A percentile compares a stretch with the other conserved stretches of the same genome.
These are phyloP conservation scores for Indicator maculatus DNA, from an alignment of 2,113 vertebrate species.

Conservation along the genomic window DNA sequence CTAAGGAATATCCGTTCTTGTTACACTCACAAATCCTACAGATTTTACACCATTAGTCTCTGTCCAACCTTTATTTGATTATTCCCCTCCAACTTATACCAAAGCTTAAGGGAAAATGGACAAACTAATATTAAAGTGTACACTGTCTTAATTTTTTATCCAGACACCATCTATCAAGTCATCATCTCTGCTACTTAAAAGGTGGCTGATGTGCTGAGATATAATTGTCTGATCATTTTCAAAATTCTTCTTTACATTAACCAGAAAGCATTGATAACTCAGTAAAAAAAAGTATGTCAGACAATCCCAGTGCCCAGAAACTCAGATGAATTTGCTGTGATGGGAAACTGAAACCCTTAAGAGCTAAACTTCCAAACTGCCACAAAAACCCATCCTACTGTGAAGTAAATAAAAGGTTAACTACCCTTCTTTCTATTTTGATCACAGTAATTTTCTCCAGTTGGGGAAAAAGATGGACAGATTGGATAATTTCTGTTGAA, in stretches of 20 bases:
- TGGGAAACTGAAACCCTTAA: neutral
- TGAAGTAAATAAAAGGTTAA: constrained; percentile 21
- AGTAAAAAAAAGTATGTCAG: neutral
- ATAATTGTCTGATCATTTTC: neutral
- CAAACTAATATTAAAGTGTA: neutral
- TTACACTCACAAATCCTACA: neutral
- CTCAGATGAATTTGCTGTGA: neutral
- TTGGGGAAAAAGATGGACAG: neutral
- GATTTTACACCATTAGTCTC: neutral
- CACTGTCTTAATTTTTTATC: neutral
- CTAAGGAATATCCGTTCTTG: neutral
- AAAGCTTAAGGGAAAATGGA: neutral
- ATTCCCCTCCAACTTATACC: neutral
- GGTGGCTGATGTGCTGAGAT: neutral
- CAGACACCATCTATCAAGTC: neutral
- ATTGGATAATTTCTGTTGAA: neutral
- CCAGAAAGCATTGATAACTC: neutral
- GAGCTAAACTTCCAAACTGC: neutral
- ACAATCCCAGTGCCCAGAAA: neutral
- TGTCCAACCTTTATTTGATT: neutral
- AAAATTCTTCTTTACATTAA: neutral
- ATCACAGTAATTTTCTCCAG: constrained; percentile 44
- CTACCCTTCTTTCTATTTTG: neutral
- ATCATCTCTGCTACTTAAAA: neutral
- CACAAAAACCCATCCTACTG: neutral